Evolutionary conservation across 2,113 vertebrate genomes (phyloP).

Genomic region (Lonchura striata): DNA sequence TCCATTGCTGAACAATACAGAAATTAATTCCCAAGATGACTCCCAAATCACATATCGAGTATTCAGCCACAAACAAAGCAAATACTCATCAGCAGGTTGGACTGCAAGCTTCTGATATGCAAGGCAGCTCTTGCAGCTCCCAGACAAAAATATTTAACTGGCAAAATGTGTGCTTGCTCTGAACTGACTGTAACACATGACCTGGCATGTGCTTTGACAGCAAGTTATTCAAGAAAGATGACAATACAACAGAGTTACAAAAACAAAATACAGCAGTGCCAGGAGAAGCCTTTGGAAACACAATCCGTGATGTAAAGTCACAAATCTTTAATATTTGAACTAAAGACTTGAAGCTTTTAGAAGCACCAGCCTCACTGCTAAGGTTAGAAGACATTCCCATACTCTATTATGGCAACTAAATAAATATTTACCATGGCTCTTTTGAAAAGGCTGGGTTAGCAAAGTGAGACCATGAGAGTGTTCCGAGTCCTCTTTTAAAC

Average conservation of each 20-base stretch:
- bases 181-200: not conserved
- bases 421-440: slow-evolving; percentile 28
- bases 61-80: not conserved
- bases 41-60: not conserved
- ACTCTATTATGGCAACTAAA: slow-evolving; percentile 35
- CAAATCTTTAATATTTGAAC: not conserved
- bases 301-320: not conserved
- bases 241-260: not conserved
- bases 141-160: not conserved
- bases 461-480: not conserved
- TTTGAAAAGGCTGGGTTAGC: not conserved
- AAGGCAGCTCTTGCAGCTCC: not conserved
- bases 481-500: not conserved
- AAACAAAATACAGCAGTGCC: not conserved
- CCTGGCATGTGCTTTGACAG: not conserved
- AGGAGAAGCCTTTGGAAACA: not conserved
- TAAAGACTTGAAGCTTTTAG: not conserved
- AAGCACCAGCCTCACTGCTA: not conserved
- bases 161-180: not conserved
- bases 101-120: not conserved
- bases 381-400: not conserved
- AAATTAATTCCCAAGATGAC: not conserved
- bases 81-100: not conserved
- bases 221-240: not conserved
- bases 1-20: not conserved